Conservation (phyloP, 53 echinoderm and acorn worm species). For the Antedon mediterranea region DNA sequence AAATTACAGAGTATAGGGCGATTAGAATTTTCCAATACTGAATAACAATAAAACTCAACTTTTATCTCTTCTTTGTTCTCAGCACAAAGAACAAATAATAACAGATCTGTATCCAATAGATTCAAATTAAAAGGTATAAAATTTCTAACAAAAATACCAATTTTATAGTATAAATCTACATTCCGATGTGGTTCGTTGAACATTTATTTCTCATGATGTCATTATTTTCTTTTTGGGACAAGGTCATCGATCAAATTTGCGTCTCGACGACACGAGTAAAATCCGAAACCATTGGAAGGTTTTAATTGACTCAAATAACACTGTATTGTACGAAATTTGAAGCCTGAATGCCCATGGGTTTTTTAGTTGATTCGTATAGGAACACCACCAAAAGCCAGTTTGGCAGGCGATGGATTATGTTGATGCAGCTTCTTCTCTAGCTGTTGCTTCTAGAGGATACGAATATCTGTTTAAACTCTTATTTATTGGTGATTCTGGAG, state of each 20-base stretch:
- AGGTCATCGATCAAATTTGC: not conserved
- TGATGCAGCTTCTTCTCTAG: not conserved
- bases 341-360: not conserved
- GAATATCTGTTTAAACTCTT: slow-evolving; percentile 60
- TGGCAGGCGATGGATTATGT: not conserved
- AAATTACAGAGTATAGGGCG: too few relatives aligned
- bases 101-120: too few relatives aligned
- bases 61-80: too few relatives aligned
- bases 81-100: not conserved
- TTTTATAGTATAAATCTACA: not conserved
- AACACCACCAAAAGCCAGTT: not conserved
- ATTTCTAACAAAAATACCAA: not conserved
- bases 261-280: not conserved
- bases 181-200: not conserved
- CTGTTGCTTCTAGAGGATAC: slow-evolving; percentile 13
- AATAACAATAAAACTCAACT: too few relatives aligned
- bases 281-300: not conserved
- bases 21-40: too few relatives aligned
- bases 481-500: slow-evolving; percentile 76
- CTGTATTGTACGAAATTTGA: not conserved
- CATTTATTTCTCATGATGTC: not conserved
- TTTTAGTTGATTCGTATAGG: not conserved
- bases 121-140: not conserved
- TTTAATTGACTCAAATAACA: not conserved
- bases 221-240: not conserved